Percentiles rank a stretch among this genome's conserved stretches.
These are phyloP conservation scores for Drosophila aff. DNA, from an alignment of 1,140 invertebrate genomes.

Conservation along the genomic window DNA sequence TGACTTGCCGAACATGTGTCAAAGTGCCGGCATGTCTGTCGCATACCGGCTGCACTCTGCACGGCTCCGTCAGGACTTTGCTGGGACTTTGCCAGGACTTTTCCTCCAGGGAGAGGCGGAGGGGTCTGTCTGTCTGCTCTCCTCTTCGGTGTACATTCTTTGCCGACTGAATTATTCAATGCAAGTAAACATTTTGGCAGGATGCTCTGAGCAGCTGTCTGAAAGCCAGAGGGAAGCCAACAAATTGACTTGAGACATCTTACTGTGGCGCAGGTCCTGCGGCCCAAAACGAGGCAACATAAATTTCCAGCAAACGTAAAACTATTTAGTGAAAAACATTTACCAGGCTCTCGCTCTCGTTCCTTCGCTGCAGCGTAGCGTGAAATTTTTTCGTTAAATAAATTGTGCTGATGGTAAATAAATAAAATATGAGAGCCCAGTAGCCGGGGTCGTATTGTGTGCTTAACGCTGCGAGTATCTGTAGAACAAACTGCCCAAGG, in stretches of 20 bases:
- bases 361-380: constrained; percentile 24
- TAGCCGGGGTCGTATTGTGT: constrained; percentile 46
- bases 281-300: constrained; percentile 34
- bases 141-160: constrained; percentile 22
- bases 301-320: constrained; percentile 68
- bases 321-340: constrained; percentile 76
- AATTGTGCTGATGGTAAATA: constrained; percentile 61
- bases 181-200: constrained; percentile 64
- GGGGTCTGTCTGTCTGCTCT: constrained; percentile 11
- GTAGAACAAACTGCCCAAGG: constrained; percentile 14
- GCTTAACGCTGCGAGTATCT: constrained; percentile 36
- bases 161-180: constrained; percentile 56
- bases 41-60: constrained; percentile 45
- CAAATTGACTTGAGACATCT: constrained; percentile 73
- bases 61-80: constrained; percentile 5
- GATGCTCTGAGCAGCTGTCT: constrained; percentile 38
- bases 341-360: neutral
- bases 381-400: constrained; percentile 64
- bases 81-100: constrained; percentile 22
- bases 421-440: constrained; percentile 55
- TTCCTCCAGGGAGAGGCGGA: neutral
- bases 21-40: constrained; percentile 43
- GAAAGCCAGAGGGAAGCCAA: constrained; percentile 46
- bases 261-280: constrained; percentile 16
- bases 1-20: constrained; percentile 57